phyloP scores from a whole-genome alignment of 1,140 invertebrate genomes.

The Lepidotrigona ventralis region DNA sequence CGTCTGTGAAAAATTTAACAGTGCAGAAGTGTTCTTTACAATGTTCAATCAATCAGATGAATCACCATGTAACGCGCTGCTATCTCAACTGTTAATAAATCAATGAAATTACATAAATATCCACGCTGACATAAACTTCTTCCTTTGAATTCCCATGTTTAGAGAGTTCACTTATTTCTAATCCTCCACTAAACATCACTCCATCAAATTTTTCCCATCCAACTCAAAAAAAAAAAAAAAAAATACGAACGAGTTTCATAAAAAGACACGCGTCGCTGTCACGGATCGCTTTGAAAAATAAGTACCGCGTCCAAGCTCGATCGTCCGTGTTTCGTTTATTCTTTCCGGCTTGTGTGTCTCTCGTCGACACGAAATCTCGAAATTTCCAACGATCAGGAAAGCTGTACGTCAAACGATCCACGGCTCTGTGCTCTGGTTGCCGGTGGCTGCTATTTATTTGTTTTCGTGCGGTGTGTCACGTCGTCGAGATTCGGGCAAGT shows the following conservation, averaged over 20 bases:
- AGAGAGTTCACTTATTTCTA: too few species aligned
- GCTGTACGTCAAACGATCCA: slow-evolving; percentile 20
- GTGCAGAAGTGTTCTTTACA: background rate
- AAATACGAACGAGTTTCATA: background rate
- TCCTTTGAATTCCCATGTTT: too few species aligned
- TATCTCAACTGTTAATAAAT: too few species aligned
- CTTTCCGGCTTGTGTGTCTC: too few species aligned
- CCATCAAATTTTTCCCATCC: background rate
- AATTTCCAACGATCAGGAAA: slow-evolving; percentile 27
- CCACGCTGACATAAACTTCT: too few species aligned
- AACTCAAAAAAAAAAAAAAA: too few species aligned
- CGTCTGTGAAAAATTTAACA: background rate
- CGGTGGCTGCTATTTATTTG: slow-evolving; percentile 21
- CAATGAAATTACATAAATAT: too few species aligned
- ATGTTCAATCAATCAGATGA: too few species aligned
- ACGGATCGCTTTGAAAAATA: background rate
- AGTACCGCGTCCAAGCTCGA: background rate
- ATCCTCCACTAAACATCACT: too few species aligned
- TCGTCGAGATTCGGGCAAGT: slow-evolving; percentile 30
- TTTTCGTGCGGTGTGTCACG: slow-evolving; percentile 28
- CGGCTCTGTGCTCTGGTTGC: background rate
- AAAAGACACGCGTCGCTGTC: background rate
- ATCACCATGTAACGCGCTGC: too few species aligned
- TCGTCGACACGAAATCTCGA: background rate
- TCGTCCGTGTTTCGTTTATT: background rate